These are phyloP conservation scores for Brachirus orientalis DNA, from an alignment of 2,113 vertebrate species.

Conservation along the genomic window DNA sequence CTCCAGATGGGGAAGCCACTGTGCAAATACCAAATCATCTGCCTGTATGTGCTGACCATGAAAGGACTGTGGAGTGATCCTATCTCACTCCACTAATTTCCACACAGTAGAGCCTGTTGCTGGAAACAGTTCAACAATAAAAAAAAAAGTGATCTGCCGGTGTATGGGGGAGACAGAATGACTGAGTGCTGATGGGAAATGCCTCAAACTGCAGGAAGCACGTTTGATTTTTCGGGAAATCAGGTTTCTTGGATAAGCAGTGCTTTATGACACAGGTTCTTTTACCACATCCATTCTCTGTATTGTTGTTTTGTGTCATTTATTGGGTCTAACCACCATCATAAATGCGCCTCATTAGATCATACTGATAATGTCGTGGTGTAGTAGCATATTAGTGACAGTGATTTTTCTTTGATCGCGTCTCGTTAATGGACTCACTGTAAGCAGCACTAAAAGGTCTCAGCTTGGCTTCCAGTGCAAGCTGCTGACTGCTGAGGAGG, in stretches of 20 bases:
- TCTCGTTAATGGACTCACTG: slow-evolving; percentile 13
- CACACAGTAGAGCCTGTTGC: slow-evolving; percentile 23
- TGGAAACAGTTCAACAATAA: slow-evolving; percentile 52
- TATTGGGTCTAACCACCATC: not conserved
- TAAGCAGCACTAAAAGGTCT: slow-evolving; percentile 7
- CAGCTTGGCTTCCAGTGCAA: slow-evolving; percentile 19
- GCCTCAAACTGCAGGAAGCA: slow-evolving; percentile 68
- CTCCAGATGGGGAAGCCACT: slow-evolving; percentile 44
- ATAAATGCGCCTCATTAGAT: not conserved
- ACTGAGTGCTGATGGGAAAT: slow-evolving; percentile 58
- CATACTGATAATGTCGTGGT: not conserved
- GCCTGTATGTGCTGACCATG: slow-evolving; percentile 40
- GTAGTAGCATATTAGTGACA: not conserved
- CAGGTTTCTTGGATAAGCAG: slow-evolving; percentile 63
- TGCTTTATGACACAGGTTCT: slow-evolving; percentile 16
- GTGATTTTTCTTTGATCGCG: not conserved
- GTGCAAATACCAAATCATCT: slow-evolving; percentile 56
- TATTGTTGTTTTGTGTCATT: not conserved
- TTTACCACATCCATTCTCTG: slow-evolving; percentile 29
- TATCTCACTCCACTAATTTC: slow-evolving; percentile 57
- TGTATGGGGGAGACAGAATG: slow-evolving; percentile 41
- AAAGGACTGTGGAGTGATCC: slow-evolving; percentile 41
- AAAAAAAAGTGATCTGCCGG: slow-evolving; percentile 55
- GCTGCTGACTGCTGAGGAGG: slow-evolving; percentile 63
- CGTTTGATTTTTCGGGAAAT: slow-evolving; percentile 60